Conservation (phyloP, 2,797 vertebrate species). For the Hybognathus amarus region DNA sequence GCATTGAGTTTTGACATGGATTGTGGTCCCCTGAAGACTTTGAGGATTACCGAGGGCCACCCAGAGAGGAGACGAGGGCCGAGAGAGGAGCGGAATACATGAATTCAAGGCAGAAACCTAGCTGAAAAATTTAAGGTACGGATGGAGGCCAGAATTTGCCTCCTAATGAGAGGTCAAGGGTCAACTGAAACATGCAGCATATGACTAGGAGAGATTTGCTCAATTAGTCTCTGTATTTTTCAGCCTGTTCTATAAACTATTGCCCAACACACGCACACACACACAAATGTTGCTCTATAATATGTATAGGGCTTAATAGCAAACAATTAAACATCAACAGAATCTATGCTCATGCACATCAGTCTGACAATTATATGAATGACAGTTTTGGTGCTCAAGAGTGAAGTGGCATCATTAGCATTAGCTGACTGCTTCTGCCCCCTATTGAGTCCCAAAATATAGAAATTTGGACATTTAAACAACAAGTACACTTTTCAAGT, state of each 20-base stretch:
- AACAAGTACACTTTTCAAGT: neutral
- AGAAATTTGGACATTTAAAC: neutral
- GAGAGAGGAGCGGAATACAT: constrained; percentile 9
- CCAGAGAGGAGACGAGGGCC: constrained; percentile 82
- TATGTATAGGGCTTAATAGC: neutral
- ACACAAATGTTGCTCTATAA: neutral
- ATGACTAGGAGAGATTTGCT: constrained; percentile 18
- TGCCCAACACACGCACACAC: neutral
- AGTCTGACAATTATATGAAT: neutral
- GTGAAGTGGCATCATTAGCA: neutral
- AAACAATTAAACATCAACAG: neutral
- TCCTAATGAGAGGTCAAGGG: constrained; percentile 48
- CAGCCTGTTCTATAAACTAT: neutral
- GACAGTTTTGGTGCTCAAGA: neutral
- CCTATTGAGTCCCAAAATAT: constrained; percentile 64
- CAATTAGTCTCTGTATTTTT: constrained; percentile 5
- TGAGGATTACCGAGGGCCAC: constrained; percentile 94
- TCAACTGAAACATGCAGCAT: constrained; percentile 11
- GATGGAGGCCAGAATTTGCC: constrained; percentile 15
- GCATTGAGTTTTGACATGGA: constrained; percentile 83
- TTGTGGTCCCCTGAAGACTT: constrained; percentile 87
- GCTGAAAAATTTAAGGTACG: constrained; percentile 1
- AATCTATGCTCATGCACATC: neutral
- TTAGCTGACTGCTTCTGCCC: constrained; percentile 66
- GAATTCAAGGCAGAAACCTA: constrained; percentile 5